Base-by-base conservation (phyloP, 2,797 vertebrate genomes). In the Sternarchorhynchus goeldii region DNA sequence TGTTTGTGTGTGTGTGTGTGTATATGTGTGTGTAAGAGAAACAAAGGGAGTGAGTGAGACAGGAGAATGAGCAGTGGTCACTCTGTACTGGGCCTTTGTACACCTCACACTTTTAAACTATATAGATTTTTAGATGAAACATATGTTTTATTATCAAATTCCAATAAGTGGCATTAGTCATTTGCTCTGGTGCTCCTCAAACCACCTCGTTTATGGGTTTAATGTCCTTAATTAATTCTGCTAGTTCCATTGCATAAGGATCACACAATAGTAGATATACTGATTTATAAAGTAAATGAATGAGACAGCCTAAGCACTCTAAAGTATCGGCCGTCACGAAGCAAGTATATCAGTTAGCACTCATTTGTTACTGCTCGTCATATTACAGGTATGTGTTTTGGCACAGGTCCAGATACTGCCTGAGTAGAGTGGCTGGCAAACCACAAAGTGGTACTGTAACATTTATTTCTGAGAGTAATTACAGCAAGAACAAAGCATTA, bases 191-290 rank as follows among this genome's bases (percentile, higher is more conserved):
- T 85, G 85, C 82, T 72, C 88, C 86, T 83, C 81, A 78, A 86
- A 86, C 85, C 53, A 18, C 84, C 85, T 75, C 41, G 50, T 77
- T 88, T 87, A 89, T 89, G 82, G 87, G 86, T 85, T 86, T 82
- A 91, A 89, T 91, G 88, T 88, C 87, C 90, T 41, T 1, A 73
- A 84, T 87, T 90, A 90, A 90, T 91, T 89, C 90, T 50, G 12
- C 45, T 77, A 86, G 78, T 86, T 88, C 82, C 85, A 88, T 76
- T 41, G 70, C 34, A 82, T 81, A 85, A 85, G 88, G 90, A 86
- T 86, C 77, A 82, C 31, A 45, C 31, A 53, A 81, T 89, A 86
- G 83, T 87, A 88, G 81, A 63, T 85, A 84, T 81, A 86, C 81
- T 62, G 39, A 0, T 58, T 83, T 81, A 21, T 21, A 76, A 20